Evolutionary conservation across 2,113 vertebrate genomes (phyloP), one percentile per base, ranked within the genome.

Genomic region (Halichoerus grypus): DNA sequence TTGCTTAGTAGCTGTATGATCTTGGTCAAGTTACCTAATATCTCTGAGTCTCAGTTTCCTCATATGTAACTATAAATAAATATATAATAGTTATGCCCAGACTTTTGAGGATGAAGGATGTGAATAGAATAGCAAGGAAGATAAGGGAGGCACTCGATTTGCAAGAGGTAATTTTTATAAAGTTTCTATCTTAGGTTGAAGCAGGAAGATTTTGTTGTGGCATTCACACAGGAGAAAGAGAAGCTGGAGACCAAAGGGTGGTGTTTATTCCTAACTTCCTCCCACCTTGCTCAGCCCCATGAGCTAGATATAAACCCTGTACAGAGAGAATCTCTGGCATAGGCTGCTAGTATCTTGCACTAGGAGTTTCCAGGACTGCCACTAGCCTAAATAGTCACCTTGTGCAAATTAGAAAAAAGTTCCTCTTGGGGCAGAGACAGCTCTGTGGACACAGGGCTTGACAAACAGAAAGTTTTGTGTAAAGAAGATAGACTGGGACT

Each of bases 41-140:
- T 71, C 55, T 93, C 87, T 95, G 83, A 55, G 18, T 24, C 51
- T 95, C 42, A 91, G 33, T 95, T 94, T 95, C 28, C 42, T 87
- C 89, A 55, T 46, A 61, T 67, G 7, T 53, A 51, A 89, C 19
- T 89, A 63, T n/a, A 69, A 86, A 84, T 82, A 88, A 63, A 76
- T 11, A 79, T 51, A 76, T 65, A 72, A 89, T 39, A 81, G 28
- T 7, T 42, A 67, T 24, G 12, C 36, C 76, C 19, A 95, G 53
- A 94, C 13, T n/a, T 51, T 57, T 95, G 91, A 82, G 39, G 14
- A 95, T 55, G 79, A 94, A 89, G 22, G 16, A 81, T 33, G 24
- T 53, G 4, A 92, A 82, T 91, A 49, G 92, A 69, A 91, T 63
- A 22, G 63, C n/a, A 42, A 5, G 42, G 22, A 87, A 86, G 26